Evolutionary conservation across 2,797 vertebrate genomes (phyloP), one percentile per base, ranked within the genome.

Genomic region (Melopsittacus undulatus): DNA sequence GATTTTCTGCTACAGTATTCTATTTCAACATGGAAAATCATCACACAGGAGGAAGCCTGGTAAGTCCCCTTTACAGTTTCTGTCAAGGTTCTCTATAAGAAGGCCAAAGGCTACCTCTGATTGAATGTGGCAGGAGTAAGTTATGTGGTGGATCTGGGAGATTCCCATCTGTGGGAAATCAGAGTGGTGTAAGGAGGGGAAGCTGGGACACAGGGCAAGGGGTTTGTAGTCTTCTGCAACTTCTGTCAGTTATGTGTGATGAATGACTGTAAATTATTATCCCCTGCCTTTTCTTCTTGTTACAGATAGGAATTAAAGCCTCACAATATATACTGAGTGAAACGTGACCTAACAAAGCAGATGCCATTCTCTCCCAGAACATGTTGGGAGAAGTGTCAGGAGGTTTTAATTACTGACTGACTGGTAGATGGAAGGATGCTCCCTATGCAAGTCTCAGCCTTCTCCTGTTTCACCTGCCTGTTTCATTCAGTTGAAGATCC

Each of bases 251-350:
- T 52, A 32, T 22, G 23, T 52, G 42, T 68, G 52, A 72, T 70
- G 86, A 81, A 72, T 49, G 26, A 72, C 48, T 83, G 46, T 54
- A 89, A 88, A 90, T 92, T 68, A 88, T 57, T 88, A 73, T 59
- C 57, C 15, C 13, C 64, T 84, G 63, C n/a, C 63, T 88, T 90
- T 87, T 86, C 16, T n/a, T 86, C 62, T 88, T 83, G 29, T 70
- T 82, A 38, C 32, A 84, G 30, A 59, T 69, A 82, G 83, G 59
- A 92, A 96, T 94, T 92, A 94, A 94, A 82, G 18, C 54, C 11
- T 90, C 63, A 34, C 32, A 62, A 29, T 40, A 43, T 36, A 49
- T 13, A 68, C 16, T 23, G 43, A 73, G 46, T 75, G 42, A 94
- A 91, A 95, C 40, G 32, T 68, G 38, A 72, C 42, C 62, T 4